These are phyloP conservation scores for Brachypalpus laphriformis DNA, from an alignment of 2,888 invertebrate genomes.

Conservation along the genomic window DNA sequence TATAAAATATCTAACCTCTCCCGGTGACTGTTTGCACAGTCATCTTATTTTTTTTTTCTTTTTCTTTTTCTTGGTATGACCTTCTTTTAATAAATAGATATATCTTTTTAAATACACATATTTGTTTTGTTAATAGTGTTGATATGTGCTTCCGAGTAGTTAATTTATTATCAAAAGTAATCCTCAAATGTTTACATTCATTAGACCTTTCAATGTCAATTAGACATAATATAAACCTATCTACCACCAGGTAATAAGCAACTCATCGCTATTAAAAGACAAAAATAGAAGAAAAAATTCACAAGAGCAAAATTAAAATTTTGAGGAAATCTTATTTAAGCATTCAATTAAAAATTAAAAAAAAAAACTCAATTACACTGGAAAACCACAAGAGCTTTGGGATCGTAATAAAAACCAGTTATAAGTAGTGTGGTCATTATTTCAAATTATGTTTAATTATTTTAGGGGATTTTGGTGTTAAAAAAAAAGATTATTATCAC, in stretches of 20 bases:
- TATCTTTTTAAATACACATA: neutral
- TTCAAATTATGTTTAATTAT: neutral
- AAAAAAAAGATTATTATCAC: neutral
- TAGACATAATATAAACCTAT: neutral
- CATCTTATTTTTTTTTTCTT: neutral
- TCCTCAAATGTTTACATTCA: conserved; percentile 23
- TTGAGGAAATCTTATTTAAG: neutral
- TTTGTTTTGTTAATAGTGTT: neutral
- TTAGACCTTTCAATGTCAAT: conserved; percentile 45
- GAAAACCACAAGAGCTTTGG: neutral
- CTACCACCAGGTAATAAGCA: neutral
- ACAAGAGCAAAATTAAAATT: neutral
- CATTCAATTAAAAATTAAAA: neutral
- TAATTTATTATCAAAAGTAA: conserved; percentile 10
- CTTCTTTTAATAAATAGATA: neutral
- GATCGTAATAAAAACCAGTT: conserved; percentile 27
- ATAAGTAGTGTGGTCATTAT: conserved; percentile 7
- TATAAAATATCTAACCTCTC: neutral
- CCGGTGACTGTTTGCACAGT: neutral
- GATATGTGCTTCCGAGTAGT: conserved; percentile 8
- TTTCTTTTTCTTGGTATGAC: neutral
- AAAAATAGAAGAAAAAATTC: too few species aligned
- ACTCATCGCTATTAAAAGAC: neutral
- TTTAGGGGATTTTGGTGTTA: neutral
- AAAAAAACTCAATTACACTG: conserved; percentile 1